Conservation (phyloP, 2,888 invertebrate genomes). For the Lymantria dispar region DNA sequence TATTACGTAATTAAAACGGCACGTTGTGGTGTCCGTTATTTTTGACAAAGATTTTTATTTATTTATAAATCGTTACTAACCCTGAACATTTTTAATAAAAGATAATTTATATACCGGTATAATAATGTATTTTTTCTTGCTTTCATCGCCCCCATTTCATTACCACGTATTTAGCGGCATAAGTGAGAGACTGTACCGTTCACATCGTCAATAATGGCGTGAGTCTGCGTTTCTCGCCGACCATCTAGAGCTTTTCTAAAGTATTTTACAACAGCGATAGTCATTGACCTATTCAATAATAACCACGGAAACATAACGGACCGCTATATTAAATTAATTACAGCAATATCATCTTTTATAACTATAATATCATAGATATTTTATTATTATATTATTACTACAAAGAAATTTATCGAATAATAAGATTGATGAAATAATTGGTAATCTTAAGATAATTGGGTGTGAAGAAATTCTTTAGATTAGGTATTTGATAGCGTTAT, state of each 20-base stretch:
- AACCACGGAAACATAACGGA: conserved; percentile 3
- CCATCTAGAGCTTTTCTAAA: conserved; percentile 21
- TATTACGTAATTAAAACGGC: conserved; percentile 73
- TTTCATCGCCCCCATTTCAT: conserved; percentile 29
- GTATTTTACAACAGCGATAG: conserved; percentile 30
- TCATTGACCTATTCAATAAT: conserved; percentile 32
- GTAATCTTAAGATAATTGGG: neutral
- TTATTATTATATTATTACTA: neutral
- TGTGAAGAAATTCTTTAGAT: neutral
- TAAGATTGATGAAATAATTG: neutral
- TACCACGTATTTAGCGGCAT: conserved; percentile 14
- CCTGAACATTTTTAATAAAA: conserved; percentile 75
- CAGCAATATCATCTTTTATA: neutral
- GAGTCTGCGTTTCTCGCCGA: conserved; percentile 18
- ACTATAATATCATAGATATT: neutral
- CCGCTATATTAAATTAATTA: conserved; percentile 5
- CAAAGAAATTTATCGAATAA: neutral
- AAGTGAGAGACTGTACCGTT: conserved; percentile 30
- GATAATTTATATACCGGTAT: conserved; percentile 79
- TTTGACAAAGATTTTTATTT: conserved; percentile 79
- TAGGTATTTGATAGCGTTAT: neutral
- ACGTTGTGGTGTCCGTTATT: conserved; percentile 53
- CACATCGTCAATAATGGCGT: conserved; percentile 27
- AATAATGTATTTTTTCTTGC: conserved; percentile 50
- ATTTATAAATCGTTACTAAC: conserved; percentile 77